Conservation (phyloP, 2,888 invertebrate species). For the Drosophila neotestacea region DNA sequence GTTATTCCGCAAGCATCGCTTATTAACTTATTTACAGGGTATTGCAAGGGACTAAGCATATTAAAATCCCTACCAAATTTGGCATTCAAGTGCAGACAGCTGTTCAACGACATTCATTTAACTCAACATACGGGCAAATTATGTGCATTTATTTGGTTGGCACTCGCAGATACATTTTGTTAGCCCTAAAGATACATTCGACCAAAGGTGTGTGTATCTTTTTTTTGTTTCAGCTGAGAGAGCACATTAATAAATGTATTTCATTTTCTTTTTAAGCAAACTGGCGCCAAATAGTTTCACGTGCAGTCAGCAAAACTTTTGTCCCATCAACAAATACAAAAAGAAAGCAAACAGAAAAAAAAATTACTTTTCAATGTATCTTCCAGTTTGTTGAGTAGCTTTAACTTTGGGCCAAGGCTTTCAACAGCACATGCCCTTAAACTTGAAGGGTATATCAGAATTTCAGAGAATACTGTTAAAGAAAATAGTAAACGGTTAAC, state of each 20-base stretch:
- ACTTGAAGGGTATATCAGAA: background rate
- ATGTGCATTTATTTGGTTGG: conserved; percentile 66
- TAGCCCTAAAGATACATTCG: conserved; percentile 4
- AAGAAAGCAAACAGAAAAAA: conserved; percentile 9
- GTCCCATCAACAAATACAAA: conserved; percentile 52
- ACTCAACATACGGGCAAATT: conserved; percentile 50
- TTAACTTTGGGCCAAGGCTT: conserved; percentile 33
- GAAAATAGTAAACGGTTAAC: no score
- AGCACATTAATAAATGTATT: conserved; percentile 66
- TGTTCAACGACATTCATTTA: conserved; percentile 41
- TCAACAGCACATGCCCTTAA: conserved; percentile 22
- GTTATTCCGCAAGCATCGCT: background rate
- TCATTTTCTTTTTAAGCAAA: conserved; percentile 59
- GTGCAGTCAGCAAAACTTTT: conserved; percentile 58
- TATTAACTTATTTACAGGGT: conserved; percentile 15
- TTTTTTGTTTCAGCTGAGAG: conserved; percentile 7
- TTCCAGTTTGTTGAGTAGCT: conserved; percentile 35
- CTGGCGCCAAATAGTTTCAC: conserved; percentile 66
- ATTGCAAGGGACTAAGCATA: background rate
- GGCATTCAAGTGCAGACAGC: conserved; percentile 52
- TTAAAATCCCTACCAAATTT: conserved; percentile 19
- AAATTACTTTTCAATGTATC: conserved; percentile 54
- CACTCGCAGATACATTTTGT: conserved; percentile 29
- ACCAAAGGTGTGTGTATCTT: conserved; percentile 9
- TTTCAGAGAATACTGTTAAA: no score